Base-by-base conservation (phyloP, 2,113 vertebrate species). In the Alouatta palliata region DNA sequence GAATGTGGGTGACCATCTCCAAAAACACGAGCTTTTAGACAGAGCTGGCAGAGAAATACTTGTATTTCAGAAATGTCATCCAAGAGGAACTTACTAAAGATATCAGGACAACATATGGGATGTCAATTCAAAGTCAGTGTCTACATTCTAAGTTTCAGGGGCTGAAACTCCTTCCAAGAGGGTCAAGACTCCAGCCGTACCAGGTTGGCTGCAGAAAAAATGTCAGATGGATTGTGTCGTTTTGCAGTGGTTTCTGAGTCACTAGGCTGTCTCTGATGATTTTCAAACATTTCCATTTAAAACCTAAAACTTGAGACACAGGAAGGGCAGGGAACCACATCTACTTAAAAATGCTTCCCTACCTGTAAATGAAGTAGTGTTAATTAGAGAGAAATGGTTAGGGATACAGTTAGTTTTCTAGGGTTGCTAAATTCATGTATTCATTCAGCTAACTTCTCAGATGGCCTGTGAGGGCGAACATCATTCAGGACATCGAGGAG, bases 281-380 rank as follows among this genome's bases (percentile, higher is more conserved):
- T 96, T 82, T 87, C 56, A 90, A 88, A 95, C 49, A 79, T 45
- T 90, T 71, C 52, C 70, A 84, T 64, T 58, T 84, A 90, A 96
- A 88, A 91, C 37, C 64, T 85, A n/a, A 91, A 84, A 47, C 49
- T 7, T 45, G n/a, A 92, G 80, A 91, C 45, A 35, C 8, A 52
- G n/a, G 43, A 76, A 37, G 58, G 32, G 0, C 35, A 88, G 47
- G 32, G 1, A 66, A 66, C 27, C 20, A 47, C 30, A 70, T 43
- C 30, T 64, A 35, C 37, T 66, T 84, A 21, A 58, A 81, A 61
- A 92, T 68, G 35, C 37, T 64, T 37, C 10, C 37, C 4, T 13
- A 17, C 40, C 35, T 40, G 82, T 61, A 66, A 9, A 40, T 1
- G 3, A 70, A 25, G 49, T 4, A 27, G 25, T 12, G n/a, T 40